Conservation (phyloP, 2,797 vertebrate species). For the Avahi laniger region DNA sequence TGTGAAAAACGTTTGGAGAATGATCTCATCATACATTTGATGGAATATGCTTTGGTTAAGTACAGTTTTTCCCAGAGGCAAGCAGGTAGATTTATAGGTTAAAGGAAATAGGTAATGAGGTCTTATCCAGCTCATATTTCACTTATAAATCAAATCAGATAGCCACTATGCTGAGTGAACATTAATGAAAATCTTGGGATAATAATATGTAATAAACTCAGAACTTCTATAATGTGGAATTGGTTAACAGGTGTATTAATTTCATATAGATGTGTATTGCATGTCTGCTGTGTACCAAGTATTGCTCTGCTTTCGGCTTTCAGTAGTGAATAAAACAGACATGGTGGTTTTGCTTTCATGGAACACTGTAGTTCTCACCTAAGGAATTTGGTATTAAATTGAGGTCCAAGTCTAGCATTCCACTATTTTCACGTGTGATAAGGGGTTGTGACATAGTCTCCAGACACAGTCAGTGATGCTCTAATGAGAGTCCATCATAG, state of each 20-base stretch:
- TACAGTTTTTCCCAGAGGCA: background rate
- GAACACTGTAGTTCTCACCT: background rate
- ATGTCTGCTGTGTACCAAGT: background rate
- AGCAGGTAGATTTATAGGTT: background rate
- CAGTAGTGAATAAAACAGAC: background rate
- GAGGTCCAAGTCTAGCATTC: background rate
- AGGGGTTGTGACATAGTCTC: background rate
- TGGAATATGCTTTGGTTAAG: background rate
- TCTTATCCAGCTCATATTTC: background rate
- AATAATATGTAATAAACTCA: background rate
- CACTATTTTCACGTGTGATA: background rate
- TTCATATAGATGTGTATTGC: background rate
- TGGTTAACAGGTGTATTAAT: background rate
- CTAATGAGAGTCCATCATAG: background rate
- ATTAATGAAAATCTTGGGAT: conserved; percentile 14
- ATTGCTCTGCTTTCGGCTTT: background rate
- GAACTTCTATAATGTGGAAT: background rate
- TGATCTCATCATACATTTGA: background rate
- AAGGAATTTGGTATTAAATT: background rate
- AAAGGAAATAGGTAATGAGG: background rate
- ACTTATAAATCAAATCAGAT: background rate
- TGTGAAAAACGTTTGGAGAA: conserved; percentile 33
- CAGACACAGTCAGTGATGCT: background rate
- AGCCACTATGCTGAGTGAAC: background rate
- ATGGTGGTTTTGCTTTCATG: background rate